phyloP scores from a whole-genome alignment of 2,888 invertebrate species.

The Nemotelus pantherinus region DNA sequence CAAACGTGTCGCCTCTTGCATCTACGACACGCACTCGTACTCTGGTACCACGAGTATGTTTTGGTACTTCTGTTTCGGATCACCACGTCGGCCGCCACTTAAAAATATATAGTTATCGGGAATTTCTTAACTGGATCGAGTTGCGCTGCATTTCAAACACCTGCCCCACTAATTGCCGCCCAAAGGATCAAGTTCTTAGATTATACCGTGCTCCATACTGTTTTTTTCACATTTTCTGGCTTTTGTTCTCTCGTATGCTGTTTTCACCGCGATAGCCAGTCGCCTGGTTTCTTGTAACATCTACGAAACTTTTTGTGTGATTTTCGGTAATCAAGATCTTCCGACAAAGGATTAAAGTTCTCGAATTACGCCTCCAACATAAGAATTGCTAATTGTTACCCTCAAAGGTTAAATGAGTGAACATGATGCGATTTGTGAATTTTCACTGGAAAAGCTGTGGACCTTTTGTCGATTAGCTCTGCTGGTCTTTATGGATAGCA shows the following conservation, averaged over 20 bases:
- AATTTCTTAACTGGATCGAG: constrained; percentile 32
- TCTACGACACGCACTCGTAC: not conserved
- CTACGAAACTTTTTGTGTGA: constrained; percentile 1
- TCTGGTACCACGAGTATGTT: not conserved
- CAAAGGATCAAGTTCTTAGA: constrained; percentile 38
- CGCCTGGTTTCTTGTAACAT: too few relatives aligned
- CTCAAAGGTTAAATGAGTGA: constrained; percentile 18
- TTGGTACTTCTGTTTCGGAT: constrained; percentile 12
- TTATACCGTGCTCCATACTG: constrained; percentile 2
- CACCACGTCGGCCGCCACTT: not conserved
- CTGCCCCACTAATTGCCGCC: constrained; percentile 38
- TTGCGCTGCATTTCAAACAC: constrained; percentile 38
- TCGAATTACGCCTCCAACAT: constrained; percentile 42
- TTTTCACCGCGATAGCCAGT: too few relatives aligned
- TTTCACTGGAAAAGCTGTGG: constrained; percentile 27
- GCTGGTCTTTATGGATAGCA: not conserved
- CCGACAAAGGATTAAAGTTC: constrained; percentile 41
- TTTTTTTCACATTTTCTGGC: too few relatives aligned
- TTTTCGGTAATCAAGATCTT: constrained; percentile 41
- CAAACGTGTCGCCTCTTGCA: constrained; percentile 9
- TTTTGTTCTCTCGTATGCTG: too few relatives aligned
- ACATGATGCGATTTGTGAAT: constrained; percentile 26
- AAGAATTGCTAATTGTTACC: constrained; percentile 39
- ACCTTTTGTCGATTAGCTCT: not conserved
- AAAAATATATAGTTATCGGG: constrained; percentile 35